phyloP scores from a whole-genome alignment of 2,797 vertebrate genomes.

The Squalus acanthias region DNA sequence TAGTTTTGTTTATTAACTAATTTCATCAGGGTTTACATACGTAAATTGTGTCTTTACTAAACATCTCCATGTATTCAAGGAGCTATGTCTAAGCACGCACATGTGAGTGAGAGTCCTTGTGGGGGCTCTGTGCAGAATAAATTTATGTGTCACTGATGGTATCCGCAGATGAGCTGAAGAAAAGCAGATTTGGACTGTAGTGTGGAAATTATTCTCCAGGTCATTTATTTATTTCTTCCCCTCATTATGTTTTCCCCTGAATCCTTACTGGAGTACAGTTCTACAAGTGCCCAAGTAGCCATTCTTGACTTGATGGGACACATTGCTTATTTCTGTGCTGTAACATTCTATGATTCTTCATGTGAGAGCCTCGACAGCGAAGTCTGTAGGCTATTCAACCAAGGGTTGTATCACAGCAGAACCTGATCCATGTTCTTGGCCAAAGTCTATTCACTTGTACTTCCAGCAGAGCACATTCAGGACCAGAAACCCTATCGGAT shows the following conservation, averaged over 20 bases:
- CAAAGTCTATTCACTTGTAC: background rate
- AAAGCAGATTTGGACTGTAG: background rate
- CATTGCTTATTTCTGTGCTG: background rate
- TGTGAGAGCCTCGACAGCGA: no score
- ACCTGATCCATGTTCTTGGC: background rate
- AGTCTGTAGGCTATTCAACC: background rate
- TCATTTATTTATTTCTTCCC: background rate
- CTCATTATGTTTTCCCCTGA: background rate
- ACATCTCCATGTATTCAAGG: background rate
- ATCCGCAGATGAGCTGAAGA: background rate
- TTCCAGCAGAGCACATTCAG: background rate
- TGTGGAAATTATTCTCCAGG: background rate
- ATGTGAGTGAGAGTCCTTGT: background rate
- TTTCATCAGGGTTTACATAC: slow-evolving; percentile 19
- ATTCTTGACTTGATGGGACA: background rate
- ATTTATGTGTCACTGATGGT: background rate
- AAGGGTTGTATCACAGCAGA: background rate
- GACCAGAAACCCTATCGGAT: background rate
- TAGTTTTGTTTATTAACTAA: slow-evolving; percentile 17
- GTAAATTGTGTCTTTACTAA: background rate
- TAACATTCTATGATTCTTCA: background rate
- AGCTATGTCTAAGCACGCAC: background rate
- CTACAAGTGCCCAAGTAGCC: background rate
- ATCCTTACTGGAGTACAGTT: background rate
- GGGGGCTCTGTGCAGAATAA: background rate